These are phyloP conservation scores for Pristionchus maxplancki DNA, from an alignment of 2,888 invertebrate species.

Conservation along the genomic window DNA sequence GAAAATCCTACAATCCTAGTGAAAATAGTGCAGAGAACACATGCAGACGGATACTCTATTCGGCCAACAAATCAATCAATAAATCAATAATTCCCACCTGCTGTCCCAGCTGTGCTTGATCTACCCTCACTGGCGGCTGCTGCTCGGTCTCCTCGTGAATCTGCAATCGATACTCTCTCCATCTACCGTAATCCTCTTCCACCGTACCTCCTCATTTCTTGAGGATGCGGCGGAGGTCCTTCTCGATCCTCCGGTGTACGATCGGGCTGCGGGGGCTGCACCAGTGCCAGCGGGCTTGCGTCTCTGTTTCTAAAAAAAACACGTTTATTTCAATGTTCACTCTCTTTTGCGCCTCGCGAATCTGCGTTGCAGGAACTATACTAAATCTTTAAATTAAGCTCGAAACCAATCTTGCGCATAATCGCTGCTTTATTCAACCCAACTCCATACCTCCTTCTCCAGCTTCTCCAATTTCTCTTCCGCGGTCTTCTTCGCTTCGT, in stretches of 20 bases:
- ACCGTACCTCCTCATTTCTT: constrained; percentile 31
- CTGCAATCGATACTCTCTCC: background rate
- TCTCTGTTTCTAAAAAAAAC: background rate
- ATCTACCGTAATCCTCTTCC: constrained; percentile 8
- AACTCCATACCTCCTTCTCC: background rate
- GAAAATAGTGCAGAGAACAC: background rate
- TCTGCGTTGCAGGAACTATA: background rate
- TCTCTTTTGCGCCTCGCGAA: background rate
- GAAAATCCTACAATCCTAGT: background rate
- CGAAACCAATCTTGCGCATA: background rate
- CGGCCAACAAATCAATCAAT: background rate
- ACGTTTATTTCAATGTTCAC: background rate
- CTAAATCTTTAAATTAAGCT: too few species aligned
- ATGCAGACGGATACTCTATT: constrained; percentile 10
- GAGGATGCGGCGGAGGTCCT: constrained; percentile 11
- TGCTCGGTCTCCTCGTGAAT: background rate
- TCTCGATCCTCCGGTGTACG: constrained; percentile 33
- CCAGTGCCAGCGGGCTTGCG: background rate
- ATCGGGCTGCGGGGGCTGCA: background rate
- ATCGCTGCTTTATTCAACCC: background rate
- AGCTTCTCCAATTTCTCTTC: background rate
- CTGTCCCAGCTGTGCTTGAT: constrained; percentile 27
- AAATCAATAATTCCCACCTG: constrained; percentile 4
- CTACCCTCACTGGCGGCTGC: background rate
- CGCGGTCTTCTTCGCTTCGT: background rate